Evolutionary conservation across 2,888 invertebrate genomes (phyloP).

Genomic region (Polia nebulosa): DNA sequence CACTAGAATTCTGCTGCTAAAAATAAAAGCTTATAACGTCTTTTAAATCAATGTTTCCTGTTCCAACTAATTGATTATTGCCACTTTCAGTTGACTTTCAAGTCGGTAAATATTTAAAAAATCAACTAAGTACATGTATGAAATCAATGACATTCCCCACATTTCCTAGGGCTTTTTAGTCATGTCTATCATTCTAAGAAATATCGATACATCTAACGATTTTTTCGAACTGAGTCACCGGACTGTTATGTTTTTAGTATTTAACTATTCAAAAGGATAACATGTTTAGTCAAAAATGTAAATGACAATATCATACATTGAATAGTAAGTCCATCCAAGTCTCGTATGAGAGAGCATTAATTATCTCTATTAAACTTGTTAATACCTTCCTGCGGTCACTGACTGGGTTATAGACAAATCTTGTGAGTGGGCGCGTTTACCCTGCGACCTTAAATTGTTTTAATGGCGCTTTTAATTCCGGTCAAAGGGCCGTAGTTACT

Average conservation of each 20-base stretch:
- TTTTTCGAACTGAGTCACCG: slow-evolving; percentile 9
- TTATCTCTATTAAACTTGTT: slow-evolving; percentile 83
- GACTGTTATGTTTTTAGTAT: not conserved
- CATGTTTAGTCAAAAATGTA: slow-evolving; percentile 20
- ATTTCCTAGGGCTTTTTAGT: slow-evolving; percentile 7
- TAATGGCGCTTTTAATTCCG: slow-evolving; percentile 43
- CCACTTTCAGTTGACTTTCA: slow-evolving; percentile 14
- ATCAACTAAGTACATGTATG: slow-evolving; percentile 4
- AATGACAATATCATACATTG: slow-evolving; percentile 25
- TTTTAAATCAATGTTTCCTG: slow-evolving; percentile 29
- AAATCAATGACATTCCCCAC: not conserved
- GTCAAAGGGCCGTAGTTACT: slow-evolving; percentile 25
- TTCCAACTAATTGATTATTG: slow-evolving; percentile 11
- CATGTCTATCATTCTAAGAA: slow-evolving; percentile 6
- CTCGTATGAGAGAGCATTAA: slow-evolving; percentile 77
- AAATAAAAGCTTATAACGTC: slow-evolving; percentile 30
- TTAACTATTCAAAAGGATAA: slow-evolving; percentile 11
- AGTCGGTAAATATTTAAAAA: slow-evolving; percentile 21
- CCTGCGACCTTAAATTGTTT: slow-evolving; percentile 56
- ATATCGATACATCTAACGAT: not conserved
- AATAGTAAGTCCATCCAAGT: slow-evolving; percentile 26
- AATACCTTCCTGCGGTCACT: slow-evolving; percentile 77
- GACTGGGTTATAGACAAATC: slow-evolving; percentile 66
- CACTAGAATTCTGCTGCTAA: slow-evolving; percentile 20
- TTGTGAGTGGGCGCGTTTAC: slow-evolving; percentile 52